A percentile compares a stretch with the other conserved stretches of the same genome.
phyloP scores from a whole-genome alignment of 2,888 invertebrate species.

The Archips crataeganus region DNA sequence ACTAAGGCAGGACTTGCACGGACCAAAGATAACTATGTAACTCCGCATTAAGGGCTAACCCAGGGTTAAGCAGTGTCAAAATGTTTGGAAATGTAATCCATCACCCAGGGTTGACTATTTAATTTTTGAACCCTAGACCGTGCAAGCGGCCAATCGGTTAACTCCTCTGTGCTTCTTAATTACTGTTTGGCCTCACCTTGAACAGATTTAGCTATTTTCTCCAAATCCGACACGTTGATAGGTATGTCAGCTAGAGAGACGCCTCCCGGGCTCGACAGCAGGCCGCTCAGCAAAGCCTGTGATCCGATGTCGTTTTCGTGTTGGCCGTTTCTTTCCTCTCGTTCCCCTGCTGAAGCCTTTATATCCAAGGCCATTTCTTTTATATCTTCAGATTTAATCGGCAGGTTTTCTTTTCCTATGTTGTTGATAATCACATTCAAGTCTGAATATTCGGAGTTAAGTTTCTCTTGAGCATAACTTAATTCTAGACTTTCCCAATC shows the following conservation, averaged over 20 bases:
- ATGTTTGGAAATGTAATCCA: too few relatives aligned
- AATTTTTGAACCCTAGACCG: too few relatives aligned
- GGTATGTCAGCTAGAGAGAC: slow-evolving; percentile 70
- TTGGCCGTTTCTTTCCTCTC: slow-evolving; percentile 47
- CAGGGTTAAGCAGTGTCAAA: too few relatives aligned
- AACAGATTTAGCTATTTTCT: slow-evolving; percentile 73
- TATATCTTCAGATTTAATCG: slow-evolving; percentile 60
- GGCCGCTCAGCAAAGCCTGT: slow-evolving; percentile 58
- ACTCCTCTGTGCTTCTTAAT: background rate
- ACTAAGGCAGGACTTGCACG: too few relatives aligned
- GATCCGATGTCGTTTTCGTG: slow-evolving; percentile 51
- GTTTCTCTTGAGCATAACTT: slow-evolving; percentile 64
- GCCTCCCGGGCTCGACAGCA: slow-evolving; percentile 72
- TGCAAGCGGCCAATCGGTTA: too few relatives aligned
- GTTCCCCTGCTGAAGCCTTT: slow-evolving; percentile 56
- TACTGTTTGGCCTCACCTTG: slow-evolving; percentile 62
- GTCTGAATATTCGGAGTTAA: slow-evolving; percentile 77
- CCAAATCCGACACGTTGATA: slow-evolving; percentile 73
- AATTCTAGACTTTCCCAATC: slow-evolving; percentile 88
- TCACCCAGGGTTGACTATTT: too few relatives aligned
- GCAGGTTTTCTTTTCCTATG: slow-evolving; percentile 72
- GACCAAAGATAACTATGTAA: too few relatives aligned
- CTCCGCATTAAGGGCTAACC: too few relatives aligned
- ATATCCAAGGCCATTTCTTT: slow-evolving; percentile 58
- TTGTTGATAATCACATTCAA: slow-evolving; percentile 71